phyloP scores from a whole-genome alignment of 2,888 invertebrate genomes.

The Drosophila subquinaria region DNA sequence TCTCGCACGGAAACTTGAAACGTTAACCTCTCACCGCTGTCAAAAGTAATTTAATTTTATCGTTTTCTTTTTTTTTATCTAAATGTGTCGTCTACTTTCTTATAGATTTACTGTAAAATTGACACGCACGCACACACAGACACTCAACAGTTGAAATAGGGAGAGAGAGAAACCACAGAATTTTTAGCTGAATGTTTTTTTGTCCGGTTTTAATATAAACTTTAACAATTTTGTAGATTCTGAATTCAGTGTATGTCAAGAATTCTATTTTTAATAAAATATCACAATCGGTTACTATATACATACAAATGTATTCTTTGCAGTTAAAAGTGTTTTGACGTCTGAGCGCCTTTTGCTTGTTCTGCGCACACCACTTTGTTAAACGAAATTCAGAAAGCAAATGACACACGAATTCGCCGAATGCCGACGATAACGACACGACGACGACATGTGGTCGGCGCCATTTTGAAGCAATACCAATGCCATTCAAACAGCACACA shows the following conservation, averaged over 20 bases:
- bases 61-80: conserved; percentile 4
- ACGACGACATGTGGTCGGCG: conserved; percentile 76
- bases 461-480: conserved; percentile 76
- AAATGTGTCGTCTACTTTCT: conserved; percentile 26
- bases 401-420: conserved; percentile 69
- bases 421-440: conserved; percentile 64
- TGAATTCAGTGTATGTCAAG: conserved; percentile 51
- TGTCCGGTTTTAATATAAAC: conserved; percentile 47
- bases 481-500: conserved; percentile 46
- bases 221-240: conserved; percentile 60
- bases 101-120: conserved; percentile 50
- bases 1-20: conserved; percentile 21
- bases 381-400: conserved; percentile 73
- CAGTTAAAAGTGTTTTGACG: conserved; percentile 44
- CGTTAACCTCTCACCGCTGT: conserved; percentile 46
- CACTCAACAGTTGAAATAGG: conserved; percentile 63
- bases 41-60: conserved; percentile 1
- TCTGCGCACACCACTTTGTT: conserved; percentile 75
- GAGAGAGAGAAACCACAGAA: conserved; percentile 42
- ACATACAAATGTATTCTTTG: conserved; percentile 57
- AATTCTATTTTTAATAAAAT: conserved; percentile 69
- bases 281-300: conserved; percentile 74
- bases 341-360: conserved; percentile 33
- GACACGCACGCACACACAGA: conserved; percentile 74
- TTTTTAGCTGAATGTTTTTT: conserved; percentile 52